These are phyloP conservation scores for Mesocricetus auratus DNA, from an alignment of 2,113 vertebrate genomes.

Conservation along the genomic window DNA sequence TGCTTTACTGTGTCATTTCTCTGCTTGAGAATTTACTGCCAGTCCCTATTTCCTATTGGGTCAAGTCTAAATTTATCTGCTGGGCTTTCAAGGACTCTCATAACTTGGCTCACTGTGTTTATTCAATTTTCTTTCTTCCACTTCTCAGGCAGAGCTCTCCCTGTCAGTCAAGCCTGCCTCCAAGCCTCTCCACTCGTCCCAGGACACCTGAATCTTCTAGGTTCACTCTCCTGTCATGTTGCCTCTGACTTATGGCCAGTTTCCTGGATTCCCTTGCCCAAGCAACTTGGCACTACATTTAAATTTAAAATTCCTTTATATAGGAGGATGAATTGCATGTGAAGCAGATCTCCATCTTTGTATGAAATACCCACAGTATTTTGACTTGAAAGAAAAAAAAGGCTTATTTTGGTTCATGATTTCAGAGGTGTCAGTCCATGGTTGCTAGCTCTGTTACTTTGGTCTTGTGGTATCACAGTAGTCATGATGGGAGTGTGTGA, in stretches of 20 bases:
- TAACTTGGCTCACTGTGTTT: constrained; percentile 68
- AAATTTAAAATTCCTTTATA: constrained; percentile 19
- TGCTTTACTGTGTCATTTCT: constrained; percentile 57
- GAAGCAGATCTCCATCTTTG: neutral
- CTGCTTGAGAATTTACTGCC: constrained; percentile 72
- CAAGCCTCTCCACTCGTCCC: neutral
- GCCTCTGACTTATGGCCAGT: neutral
- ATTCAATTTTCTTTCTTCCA: constrained; percentile 58
- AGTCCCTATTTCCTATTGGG: constrained; percentile 59
- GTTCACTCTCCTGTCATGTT: neutral
- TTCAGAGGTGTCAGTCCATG: neutral
- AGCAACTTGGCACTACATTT: neutral
- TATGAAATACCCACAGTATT: neutral
- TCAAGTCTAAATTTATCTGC: constrained; percentile 71
- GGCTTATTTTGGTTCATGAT: neutral
- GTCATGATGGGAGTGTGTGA: too few relatives aligned
- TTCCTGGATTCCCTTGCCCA: neutral
- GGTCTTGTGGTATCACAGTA: too few relatives aligned
- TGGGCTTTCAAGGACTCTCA: constrained; percentile 72
- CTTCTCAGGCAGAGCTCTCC: neutral
- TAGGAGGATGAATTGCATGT: neutral
- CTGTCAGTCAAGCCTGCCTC: neutral
- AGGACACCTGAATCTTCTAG: neutral
- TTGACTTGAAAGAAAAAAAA: neutral
- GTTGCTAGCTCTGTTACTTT: neutral